Evolutionary conservation across 2,797 vertebrate genomes (phyloP).

Genomic region (Sebastes variabilis): DNA sequence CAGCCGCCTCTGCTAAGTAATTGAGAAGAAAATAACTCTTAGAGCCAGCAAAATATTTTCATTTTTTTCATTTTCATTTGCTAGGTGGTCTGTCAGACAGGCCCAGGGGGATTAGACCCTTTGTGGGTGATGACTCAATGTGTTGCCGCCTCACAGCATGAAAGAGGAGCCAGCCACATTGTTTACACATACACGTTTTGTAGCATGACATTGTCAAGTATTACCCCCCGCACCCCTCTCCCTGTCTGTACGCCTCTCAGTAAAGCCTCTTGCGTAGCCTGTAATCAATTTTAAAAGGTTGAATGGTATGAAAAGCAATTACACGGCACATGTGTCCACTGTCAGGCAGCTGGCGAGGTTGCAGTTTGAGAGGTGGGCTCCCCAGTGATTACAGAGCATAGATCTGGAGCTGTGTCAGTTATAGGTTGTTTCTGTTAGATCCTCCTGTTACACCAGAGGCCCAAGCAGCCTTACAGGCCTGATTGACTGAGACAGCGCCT

Average conservation of each 20-base stretch:
- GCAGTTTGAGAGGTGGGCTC: conserved; percentile 63
- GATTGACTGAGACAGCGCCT: conserved; percentile 69
- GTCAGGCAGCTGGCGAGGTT: conserved; percentile 43
- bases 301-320: conserved; percentile 73
- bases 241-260: conserved; percentile 4
- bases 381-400: conserved; percentile 74
- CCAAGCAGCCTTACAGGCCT: conserved; percentile 49
- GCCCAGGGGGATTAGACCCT: conserved; percentile 7
- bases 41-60: background rate
- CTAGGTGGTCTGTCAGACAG: conserved; percentile 22
- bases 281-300: conserved; percentile 78
- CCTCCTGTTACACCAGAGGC: conserved; percentile 66
- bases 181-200: conserved; percentile 53
- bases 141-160: conserved; percentile 1
- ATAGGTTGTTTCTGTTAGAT: conserved; percentile 72
- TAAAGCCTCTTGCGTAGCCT: conserved; percentile 54
- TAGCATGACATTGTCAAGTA: conserved; percentile 39
- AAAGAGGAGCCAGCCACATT: conserved; percentile 27
- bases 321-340: conserved; percentile 68
- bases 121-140: conserved; percentile 50
- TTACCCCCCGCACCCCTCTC: background rate
- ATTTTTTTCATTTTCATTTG: background rate
- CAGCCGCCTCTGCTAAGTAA: conserved; percentile 5
- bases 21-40: conserved; percentile 25
- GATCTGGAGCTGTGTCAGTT: conserved; percentile 75